Percentiles rank a stretch among this genome's conserved stretches.
Conservation (phyloP, 2,888 invertebrate genomes). For the Drosophila villosipedis region DNA sequence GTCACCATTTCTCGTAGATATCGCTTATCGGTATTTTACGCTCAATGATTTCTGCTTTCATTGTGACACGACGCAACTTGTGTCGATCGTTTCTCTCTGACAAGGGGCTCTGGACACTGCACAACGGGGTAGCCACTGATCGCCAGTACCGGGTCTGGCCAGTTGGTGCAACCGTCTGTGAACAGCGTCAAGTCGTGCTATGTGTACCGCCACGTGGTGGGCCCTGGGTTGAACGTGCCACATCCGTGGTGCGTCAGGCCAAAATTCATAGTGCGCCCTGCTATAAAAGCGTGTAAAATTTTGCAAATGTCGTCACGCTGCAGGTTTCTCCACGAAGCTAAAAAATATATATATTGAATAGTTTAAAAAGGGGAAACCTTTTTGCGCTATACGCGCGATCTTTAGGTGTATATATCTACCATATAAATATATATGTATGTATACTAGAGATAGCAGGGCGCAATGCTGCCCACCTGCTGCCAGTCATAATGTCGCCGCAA, state of each 20-base stretch:
- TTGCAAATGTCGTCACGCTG: conserved; percentile 63
- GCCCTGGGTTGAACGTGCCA: conserved; percentile 83
- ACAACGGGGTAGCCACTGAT: conserved; percentile 84
- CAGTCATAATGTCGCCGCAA: conserved; percentile 13
- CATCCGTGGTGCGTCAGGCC: conserved; percentile 83
- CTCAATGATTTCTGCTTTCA: background rate
- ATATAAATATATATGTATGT: background rate
- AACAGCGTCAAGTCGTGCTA: conserved; percentile 84
- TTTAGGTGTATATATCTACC: background rate
- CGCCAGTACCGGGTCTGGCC: conserved; percentile 83
- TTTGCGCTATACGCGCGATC: conserved; percentile 50
- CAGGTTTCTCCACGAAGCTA: conserved; percentile 74
- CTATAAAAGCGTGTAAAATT: conserved; percentile 62
- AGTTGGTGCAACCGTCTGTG: conserved; percentile 84
- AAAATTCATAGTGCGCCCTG: conserved; percentile 84
- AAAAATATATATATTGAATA: background rate
- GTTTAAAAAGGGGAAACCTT: conserved; percentile 52
- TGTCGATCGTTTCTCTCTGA: conserved; percentile 10
- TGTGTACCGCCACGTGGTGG: conserved; percentile 84
- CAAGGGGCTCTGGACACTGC: conserved; percentile 84
- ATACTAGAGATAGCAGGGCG: conserved; percentile 64
- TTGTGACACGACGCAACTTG: background rate
- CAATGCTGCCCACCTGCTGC: conserved; percentile 20
- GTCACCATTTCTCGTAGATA: background rate
- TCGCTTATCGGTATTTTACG: background rate